Percentiles rank a stretch among this genome's conserved stretches.
Conservation (phyloP, 2,113 vertebrate genomes). For the Calypte anna region DNA sequence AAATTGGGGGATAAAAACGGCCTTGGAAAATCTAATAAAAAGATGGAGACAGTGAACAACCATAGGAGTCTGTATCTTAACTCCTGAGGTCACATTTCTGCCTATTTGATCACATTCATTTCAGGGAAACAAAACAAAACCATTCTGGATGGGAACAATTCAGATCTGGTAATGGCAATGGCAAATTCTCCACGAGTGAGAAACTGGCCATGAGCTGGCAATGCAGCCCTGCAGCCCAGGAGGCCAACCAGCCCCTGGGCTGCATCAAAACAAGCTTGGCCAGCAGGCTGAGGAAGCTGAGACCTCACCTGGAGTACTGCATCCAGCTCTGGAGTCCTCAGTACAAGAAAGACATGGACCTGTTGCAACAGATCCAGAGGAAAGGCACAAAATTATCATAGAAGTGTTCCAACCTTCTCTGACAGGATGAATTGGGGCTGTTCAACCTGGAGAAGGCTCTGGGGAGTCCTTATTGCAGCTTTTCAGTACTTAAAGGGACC, state of each 20-base stretch:
- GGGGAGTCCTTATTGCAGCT: neutral
- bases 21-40: constrained; percentile 74
- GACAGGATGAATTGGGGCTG: too few species aligned
- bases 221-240: too few species aligned
- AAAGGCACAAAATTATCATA: neutral
- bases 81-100: constrained; percentile 62
- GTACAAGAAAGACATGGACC: neutral
- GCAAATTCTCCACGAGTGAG: neutral
- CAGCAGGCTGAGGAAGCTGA: neutral
- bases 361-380: neutral
- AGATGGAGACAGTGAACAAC: constrained; percentile 71
- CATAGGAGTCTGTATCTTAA: constrained; percentile 68
- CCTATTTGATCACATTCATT: constrained; percentile 60
- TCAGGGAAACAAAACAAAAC: constrained; percentile 22
- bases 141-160: neutral
- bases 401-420: too few species aligned
- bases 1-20: constrained; percentile 5
- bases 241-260: accelerated
- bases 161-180: neutral
- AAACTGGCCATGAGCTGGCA: neutral
- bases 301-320: too few species aligned
- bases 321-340: neutral
- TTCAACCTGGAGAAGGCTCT: neutral
- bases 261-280: neutral
- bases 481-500: neutral